phyloP scores from a whole-genome alignment of 2,888 invertebrate species.

The Brachyptera putata region DNA sequence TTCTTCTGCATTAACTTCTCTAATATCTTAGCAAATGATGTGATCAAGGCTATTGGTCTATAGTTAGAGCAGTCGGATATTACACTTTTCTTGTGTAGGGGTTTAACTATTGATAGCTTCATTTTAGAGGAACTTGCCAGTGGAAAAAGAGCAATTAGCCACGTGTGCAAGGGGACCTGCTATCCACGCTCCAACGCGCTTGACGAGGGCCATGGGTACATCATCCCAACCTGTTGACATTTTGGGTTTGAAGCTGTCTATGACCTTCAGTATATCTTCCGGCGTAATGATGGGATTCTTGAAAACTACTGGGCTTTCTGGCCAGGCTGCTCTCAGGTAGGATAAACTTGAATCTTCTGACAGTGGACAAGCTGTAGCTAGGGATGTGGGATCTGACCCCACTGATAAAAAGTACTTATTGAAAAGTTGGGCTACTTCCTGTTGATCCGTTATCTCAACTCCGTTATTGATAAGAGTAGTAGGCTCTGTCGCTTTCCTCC shows the following conservation, averaged over 20 bases:
- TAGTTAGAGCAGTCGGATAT: background rate
- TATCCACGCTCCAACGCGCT: background rate
- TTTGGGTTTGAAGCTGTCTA: background rate
- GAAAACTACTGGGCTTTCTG: too few species aligned
- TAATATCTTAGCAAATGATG: background rate
- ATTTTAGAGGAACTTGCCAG: background rate
- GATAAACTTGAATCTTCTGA: too few species aligned
- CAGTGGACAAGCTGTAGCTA: too few species aligned
- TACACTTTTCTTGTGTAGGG: conserved; percentile 3
- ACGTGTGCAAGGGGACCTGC: conserved; percentile 2
- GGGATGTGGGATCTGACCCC: too few species aligned
- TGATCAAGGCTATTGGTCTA: background rate
- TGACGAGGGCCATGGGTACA: conserved; percentile 1
- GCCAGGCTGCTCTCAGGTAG: too few species aligned
- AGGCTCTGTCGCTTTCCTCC: too few species aligned
- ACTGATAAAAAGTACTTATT: conserved; percentile 4
- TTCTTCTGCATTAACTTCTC: background rate
- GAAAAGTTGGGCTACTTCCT: background rate
- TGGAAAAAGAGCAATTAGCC: background rate
- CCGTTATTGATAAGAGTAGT: too few species aligned
- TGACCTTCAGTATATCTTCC: background rate
- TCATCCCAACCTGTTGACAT: conserved; percentile 9
- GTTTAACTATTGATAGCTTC: background rate
- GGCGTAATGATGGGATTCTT: background rate
- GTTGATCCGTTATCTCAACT: background rate